phyloP scores from a whole-genome alignment of 2,888 invertebrate genomes.

The Tanypteryx hageni region DNA sequence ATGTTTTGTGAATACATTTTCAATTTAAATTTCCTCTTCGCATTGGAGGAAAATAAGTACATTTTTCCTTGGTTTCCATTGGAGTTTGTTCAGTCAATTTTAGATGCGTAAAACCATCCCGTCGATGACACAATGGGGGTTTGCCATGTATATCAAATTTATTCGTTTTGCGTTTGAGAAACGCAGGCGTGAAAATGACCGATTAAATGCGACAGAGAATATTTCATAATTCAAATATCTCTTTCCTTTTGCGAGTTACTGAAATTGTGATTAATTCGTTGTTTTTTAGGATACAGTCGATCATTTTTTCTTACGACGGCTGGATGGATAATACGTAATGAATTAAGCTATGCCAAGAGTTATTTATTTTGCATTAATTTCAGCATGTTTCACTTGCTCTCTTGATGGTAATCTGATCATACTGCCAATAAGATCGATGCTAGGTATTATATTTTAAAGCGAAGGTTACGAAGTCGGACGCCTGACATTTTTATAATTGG shows the following conservation, averaged over 20 bases:
- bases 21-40: too few species aligned
- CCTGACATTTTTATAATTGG: conserved; percentile 28
- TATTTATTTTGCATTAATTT: not conserved
- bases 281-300: not conserved
- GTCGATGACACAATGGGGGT: too few species aligned
- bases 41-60: too few species aligned
- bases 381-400: not conserved
- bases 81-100: too few species aligned
- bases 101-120: too few species aligned
- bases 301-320: not conserved
- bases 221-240: not conserved
- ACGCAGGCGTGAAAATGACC: not conserved
- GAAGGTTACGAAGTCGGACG: not conserved
- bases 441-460: not conserved
- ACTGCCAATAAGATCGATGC: not conserved
- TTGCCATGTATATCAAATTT: too few species aligned
- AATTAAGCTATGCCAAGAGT: not conserved
- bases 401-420: not conserved
- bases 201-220: not conserved
- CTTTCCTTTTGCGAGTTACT: not conserved
- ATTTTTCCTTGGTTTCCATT: too few species aligned
- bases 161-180: too few species aligned
- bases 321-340: not conserved
- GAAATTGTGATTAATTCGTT: not conserved
- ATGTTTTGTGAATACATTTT: too few species aligned